Conservation (phyloP, 2,797 vertebrate genomes). For the Silurus aristotelis region DNA sequence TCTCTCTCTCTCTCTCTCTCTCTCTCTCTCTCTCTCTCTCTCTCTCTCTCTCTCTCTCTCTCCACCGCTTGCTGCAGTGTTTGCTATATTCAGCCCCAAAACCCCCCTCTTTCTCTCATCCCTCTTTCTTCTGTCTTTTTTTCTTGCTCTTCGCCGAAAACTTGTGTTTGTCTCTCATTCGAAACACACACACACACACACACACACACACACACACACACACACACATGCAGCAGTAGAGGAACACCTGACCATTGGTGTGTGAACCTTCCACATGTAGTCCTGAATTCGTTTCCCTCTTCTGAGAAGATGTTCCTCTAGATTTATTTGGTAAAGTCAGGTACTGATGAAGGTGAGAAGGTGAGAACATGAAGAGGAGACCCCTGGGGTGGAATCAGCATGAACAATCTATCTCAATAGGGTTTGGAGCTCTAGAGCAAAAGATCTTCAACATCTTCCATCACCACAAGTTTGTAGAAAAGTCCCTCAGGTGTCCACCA, state of each 20-base stretch:
- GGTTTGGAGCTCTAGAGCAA: too few relatives aligned
- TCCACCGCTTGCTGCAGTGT: slow-evolving; percentile 75
- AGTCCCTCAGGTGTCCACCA: too few relatives aligned
- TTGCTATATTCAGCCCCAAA: slow-evolving; percentile 67
- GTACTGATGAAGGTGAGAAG: too few relatives aligned
- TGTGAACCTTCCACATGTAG: too few relatives aligned
- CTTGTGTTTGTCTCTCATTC: slow-evolving; percentile 29
- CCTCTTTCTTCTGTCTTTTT: slow-evolving; percentile 27
- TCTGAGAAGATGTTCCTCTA: too few relatives aligned
- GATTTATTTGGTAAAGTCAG: too few relatives aligned
- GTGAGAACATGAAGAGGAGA: too few relatives aligned
- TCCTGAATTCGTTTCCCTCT: too few relatives aligned
- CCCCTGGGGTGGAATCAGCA: too few relatives aligned
- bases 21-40: slow-evolving; percentile 16
- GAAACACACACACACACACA: slow-evolving; percentile 21
- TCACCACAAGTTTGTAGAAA: too few relatives aligned
- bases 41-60: slow-evolving; percentile 24
- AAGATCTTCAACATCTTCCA: too few relatives aligned
- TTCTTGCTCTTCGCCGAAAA: slow-evolving; percentile 33
- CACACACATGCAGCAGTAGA: slow-evolving; percentile 11
- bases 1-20: slow-evolving; percentile 22
- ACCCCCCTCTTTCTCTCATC: slow-evolving; percentile 38
- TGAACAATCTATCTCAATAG: too few relatives aligned
- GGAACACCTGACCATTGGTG: neutral
- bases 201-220: slow-evolving; percentile 13